Percentiles rank a stretch among this genome's conserved stretches.
Conservation (phyloP, 2,888 invertebrate species). For the Lasioglossum oenotherae region DNA sequence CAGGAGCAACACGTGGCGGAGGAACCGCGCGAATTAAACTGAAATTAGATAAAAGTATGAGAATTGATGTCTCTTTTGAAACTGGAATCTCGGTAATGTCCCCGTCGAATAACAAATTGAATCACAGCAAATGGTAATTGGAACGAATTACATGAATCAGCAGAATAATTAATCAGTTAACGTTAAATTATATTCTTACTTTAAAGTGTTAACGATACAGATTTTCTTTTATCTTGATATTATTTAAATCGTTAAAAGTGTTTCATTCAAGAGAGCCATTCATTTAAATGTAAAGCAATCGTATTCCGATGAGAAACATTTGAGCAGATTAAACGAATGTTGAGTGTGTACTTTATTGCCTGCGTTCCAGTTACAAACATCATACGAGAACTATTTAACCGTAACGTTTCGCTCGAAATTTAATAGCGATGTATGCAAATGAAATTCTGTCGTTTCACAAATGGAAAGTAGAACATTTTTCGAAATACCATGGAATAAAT, state of each 20-base stretch:
- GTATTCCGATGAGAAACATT: neutral
- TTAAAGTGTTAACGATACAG: neutral
- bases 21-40: conserved; percentile 46
- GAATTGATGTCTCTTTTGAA: conserved; percentile 44
- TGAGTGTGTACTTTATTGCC: neutral
- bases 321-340: neutral
- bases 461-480: neutral
- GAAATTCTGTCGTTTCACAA: neutral
- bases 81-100: conserved; percentile 22
- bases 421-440: neutral
- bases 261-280: neutral
- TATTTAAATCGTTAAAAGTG: neutral
- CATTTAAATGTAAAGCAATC: neutral
- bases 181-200: neutral
- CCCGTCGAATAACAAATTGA: conserved; percentile 10
- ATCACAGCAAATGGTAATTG: neutral
- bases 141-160: neutral
- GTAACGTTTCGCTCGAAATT: neutral
- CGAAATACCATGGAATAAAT: conserved; percentile 37
- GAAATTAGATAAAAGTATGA: conserved; percentile 46
- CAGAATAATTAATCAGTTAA: neutral
- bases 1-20: conserved; percentile 42
- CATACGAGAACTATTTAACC: neutral
- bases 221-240: neutral
- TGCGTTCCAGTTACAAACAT: neutral